A percentile compares a stretch with the other conserved stretches of the same genome.
Evolutionary conservation across 2,113 vertebrate genomes (phyloP).

Genomic region (Tupaia tana): DNA sequence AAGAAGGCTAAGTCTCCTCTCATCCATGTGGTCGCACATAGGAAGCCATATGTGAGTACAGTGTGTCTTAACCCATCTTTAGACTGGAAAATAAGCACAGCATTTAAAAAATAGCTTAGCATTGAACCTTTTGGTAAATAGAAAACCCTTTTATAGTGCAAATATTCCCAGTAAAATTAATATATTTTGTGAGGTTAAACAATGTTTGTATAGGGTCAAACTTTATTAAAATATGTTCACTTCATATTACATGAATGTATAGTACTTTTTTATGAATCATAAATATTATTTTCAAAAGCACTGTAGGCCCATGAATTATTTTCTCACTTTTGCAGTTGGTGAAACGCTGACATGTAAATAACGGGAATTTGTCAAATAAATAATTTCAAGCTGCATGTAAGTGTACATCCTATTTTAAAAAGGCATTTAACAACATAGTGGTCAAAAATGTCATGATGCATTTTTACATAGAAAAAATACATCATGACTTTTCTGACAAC

Average conservation of each 20-base stretch:
- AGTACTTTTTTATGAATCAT: slow-evolving; percentile 63
- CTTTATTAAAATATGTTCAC: slow-evolving; percentile 71
- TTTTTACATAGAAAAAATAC: too few relatives aligned
- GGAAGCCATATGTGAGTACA: not conserved
- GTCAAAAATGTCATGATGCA: too few relatives aligned
- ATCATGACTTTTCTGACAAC: too few relatives aligned
- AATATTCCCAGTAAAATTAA: slow-evolving; percentile 55
- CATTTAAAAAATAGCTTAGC: slow-evolving; percentile 32
- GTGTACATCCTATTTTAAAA: slow-evolving; percentile 31
- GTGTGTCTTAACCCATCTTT: not conserved
- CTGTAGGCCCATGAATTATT: slow-evolving; percentile 60
- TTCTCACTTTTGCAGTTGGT: slow-evolving; percentile 58
- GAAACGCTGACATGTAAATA: slow-evolving; percentile 62
- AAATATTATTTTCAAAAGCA: slow-evolving; percentile 70
- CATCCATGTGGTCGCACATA: not conserved
- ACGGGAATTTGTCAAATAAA: slow-evolving; percentile 62
- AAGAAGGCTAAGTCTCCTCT: not conserved
- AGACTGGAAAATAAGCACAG: slow-evolving; percentile 24
- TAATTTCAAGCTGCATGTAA: slow-evolving; percentile 49
- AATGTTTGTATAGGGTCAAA: slow-evolving; percentile 64
- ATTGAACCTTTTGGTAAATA: slow-evolving; percentile 46
- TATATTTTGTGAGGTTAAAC: slow-evolving; percentile 76
- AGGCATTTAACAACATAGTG: not conserved
- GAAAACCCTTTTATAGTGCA: slow-evolving; percentile 61
- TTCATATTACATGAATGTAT: slow-evolving; percentile 65